phyloP scores from a whole-genome alignment of 2,797 vertebrate genomes.

The Hypotaenidia okinawae region DNA sequence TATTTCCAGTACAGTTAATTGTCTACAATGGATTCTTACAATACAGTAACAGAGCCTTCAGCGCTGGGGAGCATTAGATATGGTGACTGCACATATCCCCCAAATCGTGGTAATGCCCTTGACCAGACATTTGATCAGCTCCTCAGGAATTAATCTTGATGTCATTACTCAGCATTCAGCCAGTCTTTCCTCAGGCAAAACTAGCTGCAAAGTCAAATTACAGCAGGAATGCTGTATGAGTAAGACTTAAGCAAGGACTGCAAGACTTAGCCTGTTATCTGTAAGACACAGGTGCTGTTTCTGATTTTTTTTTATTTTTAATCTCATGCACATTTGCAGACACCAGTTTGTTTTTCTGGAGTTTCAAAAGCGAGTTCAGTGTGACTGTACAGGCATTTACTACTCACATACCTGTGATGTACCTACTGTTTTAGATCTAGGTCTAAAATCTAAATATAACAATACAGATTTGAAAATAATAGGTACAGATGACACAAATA shows the following conservation, averaged over 20 bases:
- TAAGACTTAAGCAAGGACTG: background rate
- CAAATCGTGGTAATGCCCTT: background rate
- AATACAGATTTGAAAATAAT: background rate
- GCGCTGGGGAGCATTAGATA: background rate
- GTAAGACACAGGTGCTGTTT: background rate
- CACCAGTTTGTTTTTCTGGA: background rate
- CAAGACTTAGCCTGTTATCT: background rate
- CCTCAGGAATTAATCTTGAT: background rate
- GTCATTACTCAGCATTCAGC: background rate
- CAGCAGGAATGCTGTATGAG: background rate
- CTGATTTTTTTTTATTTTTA: background rate
- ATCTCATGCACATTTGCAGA: background rate
- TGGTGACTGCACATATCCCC: background rate
- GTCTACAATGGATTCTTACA: background rate
- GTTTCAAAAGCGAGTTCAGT: background rate
- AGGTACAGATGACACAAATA: background rate
- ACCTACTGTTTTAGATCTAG: fast-evolving
- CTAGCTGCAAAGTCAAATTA: background rate
- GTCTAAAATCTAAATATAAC: background rate
- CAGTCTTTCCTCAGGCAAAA: background rate
- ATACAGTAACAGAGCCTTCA: background rate
- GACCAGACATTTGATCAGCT: background rate
- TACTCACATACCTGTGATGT: fast-evolving
- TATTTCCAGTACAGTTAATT: background rate
- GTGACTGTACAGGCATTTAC: background rate